Base-by-base conservation (phyloP, 2,888 invertebrate genomes). In the Parnassius orleans region DNA sequence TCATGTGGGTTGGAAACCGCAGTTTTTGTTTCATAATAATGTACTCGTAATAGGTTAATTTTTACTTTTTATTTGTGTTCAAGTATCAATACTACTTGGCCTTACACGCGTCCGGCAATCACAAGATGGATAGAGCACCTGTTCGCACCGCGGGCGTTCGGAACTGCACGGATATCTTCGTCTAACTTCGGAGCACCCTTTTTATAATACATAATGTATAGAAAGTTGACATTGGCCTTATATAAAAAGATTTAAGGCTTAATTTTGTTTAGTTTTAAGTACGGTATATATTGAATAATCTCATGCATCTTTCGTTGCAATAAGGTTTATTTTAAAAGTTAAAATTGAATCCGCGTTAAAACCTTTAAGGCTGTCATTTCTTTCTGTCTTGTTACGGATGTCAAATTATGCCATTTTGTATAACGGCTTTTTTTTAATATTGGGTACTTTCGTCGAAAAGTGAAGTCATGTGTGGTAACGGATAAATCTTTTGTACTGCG, bases 71-170 rank as follows among this genome's bases (percentile, higher is more conserved):
- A 19, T 42, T 19, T 14, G 14, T 50, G 11, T 14, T 12, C 7
- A 81, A 85, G 77, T 79, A 86, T 77, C 83, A 86, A 83, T 57
- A 75, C 47, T 0, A 0, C 2, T 67, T 3, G 43, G 2, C 67
- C 69, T 11, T 3, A 12, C 53, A 50, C 75, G 74, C 81, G 83
- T 85, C 86, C 87, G 86, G 85, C 78, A 76, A 78, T 77, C 79
- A 70, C 68, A 86, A 83, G 85, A 85, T 83, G 81, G 83, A 80
- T 81, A 78, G 74, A 78, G 80, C 87, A 86, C 88, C 87, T 88
- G 87, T 87, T 84, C 75, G 72, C 73, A 79, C 83, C 79, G 76
- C 77, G 70, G 81, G 83, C 84, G 70, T 68, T 79, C 78, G 76
- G 72, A 55, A 51, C n/a, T 64, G 64, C 68, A 80, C 80, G 80